A percentile compares a stretch with the other conserved stretches of the same genome.
Evolutionary conservation across 2,797 vertebrate species (phyloP).

Genomic region (Tinamus major): DNA sequence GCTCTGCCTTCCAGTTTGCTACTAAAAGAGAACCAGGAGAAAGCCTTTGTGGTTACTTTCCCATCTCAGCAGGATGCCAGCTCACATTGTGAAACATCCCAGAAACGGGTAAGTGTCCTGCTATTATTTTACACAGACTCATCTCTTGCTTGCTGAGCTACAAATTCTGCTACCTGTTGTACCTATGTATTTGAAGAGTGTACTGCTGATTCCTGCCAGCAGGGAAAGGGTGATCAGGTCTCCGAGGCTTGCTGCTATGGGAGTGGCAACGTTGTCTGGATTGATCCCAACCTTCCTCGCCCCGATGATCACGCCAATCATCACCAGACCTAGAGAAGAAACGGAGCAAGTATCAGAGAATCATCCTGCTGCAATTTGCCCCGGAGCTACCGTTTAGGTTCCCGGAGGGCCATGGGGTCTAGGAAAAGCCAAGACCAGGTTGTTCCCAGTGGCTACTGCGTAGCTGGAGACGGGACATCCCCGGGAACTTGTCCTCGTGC

Average conservation of each 20-base stretch:
- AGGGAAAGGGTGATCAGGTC: slow-evolving; percentile 93
- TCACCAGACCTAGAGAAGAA: slow-evolving; percentile 85
- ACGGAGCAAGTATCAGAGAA: slow-evolving; percentile 14
- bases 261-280: slow-evolving; percentile 95
- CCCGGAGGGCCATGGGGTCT: rapidly evolving
- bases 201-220: slow-evolving; percentile 89
- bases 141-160: not conserved
- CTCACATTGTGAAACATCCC: not conserved
- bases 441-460: rapidly evolving
- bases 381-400: not conserved
- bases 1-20: not conserved
- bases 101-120: not conserved
- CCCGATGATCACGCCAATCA: slow-evolving; percentile 91
- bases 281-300: slow-evolving; percentile 92
- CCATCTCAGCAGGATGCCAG: not conserved
- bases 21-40: not conserved
- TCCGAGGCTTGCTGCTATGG: slow-evolving; percentile 94
- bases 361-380: not conserved
- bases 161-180: not conserved
- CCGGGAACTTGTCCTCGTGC: not conserved
- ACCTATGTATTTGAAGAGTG: slow-evolving; percentile 88
- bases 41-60: not conserved
- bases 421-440: not conserved
- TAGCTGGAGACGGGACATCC: not conserved
- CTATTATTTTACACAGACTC: not conserved